Evolutionary conservation across 2,888 invertebrate genomes (phyloP), one percentile per base, ranked within the genome.

Genomic region (Drosophila falleni): DNA sequence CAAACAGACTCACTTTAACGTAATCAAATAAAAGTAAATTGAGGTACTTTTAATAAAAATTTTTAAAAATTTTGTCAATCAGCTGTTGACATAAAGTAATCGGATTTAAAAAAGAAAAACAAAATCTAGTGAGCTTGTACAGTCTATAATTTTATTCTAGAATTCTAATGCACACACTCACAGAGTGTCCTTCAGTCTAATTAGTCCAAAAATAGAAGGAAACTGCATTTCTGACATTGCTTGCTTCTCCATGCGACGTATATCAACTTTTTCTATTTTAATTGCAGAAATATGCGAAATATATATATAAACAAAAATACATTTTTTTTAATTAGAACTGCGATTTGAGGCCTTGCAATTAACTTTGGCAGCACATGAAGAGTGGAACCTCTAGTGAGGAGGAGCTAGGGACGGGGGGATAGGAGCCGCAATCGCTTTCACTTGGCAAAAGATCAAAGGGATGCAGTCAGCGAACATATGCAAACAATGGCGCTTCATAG

Each of bases 391-490:
- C 58, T 56, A 3, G 9, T 11, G 15, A 10, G 10, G 2, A 13
- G 19, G 8, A 9, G 23, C 15, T 42, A 11, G 5, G 50, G 23
- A 10, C 2, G 19, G 39, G 11, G 3, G 39, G 31, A 11, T 15
- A 44, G 55, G 13, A 71, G 77, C 64, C 70, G 80, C 86, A 80
- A 80, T 75, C 89, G 89, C 87, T 87, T 86, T 86, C 88, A 86
- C 89, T 89, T 80, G 82, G 85, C 80, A 46, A 75, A 71, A 87
- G 87, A 87, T 89, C 85, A 87, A 84, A 84, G 87, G 71, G 49
- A 67, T 49, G 61, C 69, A 55, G 59, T 44, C 37, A 55, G 59
- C 81, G 69, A 82, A 75, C 89, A 89, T 86, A 86, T 87, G 85
- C 85, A 61, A 75, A 89, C 87, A 84, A 89, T 81, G 74, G 68